phyloP scores from a whole-genome alignment of 2,797 vertebrate genomes.

The Streptopelia turtur region DNA sequence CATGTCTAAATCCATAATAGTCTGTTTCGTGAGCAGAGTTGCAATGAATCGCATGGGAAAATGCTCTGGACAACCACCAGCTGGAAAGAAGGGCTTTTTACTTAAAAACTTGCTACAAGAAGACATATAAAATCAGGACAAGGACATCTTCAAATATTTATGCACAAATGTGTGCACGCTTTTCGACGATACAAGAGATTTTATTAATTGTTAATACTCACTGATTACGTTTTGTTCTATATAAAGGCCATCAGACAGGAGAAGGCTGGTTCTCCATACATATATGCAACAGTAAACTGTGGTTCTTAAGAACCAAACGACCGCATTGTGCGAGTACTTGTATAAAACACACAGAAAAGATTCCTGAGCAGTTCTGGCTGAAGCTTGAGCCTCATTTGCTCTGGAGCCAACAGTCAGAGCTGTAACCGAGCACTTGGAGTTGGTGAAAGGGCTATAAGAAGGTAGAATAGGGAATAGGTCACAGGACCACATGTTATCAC shows the following conservation, averaged over 20 bases:
- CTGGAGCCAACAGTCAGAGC: not conserved
- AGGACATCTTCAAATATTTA: conserved; percentile 21
- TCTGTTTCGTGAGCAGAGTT: conserved; percentile 5
- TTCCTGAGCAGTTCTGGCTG: not conserved
- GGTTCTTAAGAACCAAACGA: not conserved
- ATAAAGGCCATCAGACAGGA: not conserved
- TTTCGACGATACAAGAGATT: conserved; percentile 6
- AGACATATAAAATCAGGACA: not conserved
- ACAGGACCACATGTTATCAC: not conserved
- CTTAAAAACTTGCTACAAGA: not conserved
- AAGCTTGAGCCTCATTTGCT: not conserved
- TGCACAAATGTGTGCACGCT: not conserved
- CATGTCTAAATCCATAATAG: conserved; percentile 25
- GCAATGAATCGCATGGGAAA: conserved; percentile 20
- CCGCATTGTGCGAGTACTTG: not conserved
- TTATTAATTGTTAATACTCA: conserved; percentile 30
- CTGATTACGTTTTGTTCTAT: not conserved
- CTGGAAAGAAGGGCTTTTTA: conserved; percentile 6
- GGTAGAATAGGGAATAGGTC: not conserved
- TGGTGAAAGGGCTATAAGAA: not conserved
- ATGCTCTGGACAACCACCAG: conserved; percentile 24
- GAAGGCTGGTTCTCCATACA: not conserved
- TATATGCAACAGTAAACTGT: not conserved
- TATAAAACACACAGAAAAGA: not conserved
- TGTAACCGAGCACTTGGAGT: not conserved